Conservation (phyloP, 2,797 vertebrate species). For the Sitta carolinensis region DNA sequence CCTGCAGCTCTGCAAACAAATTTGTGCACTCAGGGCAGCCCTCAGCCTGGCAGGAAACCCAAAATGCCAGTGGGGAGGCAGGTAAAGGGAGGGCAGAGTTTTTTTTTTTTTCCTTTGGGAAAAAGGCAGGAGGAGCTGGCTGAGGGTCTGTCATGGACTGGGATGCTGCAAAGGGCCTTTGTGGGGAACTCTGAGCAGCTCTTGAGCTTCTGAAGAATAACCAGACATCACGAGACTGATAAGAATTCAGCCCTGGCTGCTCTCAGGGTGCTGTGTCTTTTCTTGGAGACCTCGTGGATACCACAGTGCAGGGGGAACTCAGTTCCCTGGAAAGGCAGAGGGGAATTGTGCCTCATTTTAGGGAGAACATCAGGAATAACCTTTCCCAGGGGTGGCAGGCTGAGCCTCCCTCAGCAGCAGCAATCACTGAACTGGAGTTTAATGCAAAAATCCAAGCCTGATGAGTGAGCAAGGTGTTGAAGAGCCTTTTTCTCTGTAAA, state of each 20-base stretch:
- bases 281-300: neutral
- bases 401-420: neutral
- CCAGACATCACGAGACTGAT: neutral
- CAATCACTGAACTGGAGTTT: neutral
- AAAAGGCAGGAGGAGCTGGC: neutral
- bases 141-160: rapidly evolving
- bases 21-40: neutral
- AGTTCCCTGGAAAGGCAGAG: neutral
- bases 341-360: neutral
- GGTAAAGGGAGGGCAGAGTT: neutral
- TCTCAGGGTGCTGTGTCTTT: neutral
- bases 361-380: neutral
- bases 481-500: neutral
- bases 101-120: neutral
- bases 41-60: neutral
- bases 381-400: neutral
- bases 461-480: neutral
- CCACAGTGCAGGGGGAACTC: neutral
- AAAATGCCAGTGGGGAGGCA: neutral
- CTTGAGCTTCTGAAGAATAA: neutral
- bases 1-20: neutral
- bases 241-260: neutral
- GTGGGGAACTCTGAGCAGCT: neutral
- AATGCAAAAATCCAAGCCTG: neutral
- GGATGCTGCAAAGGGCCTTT: neutral